Base-by-base conservation (phyloP, 2,113 vertebrate genomes). In the Nyctibius bracteatus region DNA sequence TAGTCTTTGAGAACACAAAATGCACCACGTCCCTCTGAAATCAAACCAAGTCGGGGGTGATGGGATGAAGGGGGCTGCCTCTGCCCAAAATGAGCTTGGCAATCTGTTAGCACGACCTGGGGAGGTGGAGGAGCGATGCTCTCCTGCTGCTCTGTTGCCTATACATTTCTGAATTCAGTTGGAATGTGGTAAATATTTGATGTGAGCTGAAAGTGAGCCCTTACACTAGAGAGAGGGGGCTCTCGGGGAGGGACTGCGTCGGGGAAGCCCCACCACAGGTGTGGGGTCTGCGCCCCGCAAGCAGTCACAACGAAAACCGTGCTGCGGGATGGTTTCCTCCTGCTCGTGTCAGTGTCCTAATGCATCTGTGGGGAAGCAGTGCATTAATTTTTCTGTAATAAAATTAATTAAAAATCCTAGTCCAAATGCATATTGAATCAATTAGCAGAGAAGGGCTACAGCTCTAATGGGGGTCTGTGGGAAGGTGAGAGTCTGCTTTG, bases 391-490 rank as follows among this genome's bases (percentile, higher is more conserved):
- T 97, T 93, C 72, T 93, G 35, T 86, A 94, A 96, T 95, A 96
- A 95, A 96, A 88, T 93, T 93, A 97, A 94, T 97, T 97, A 87
- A 95, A 97, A 94, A 88, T 86, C 91, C 58, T 88, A 70, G 39
- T 81, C 81, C 37, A 65, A 91, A 71, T 90, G 41, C 28, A 2
- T 65, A 59, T 63, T 83, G 75, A 90, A 80, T 95, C 95, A 95
- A 95, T 92, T 79, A 88, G 63, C 65, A 92, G 75, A 0, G 3
- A 88, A 71, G 0, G 19, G 41, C 61, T 68, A 63, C 65, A 71
- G 72, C 67, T 73, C 63, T 65, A 86, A 46, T 16, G 1, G 66
- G 67, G 77, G 67, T 77, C 74, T 44, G 19, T 4, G 11, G 89
- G 89, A 90, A 84, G 74, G 74, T 68, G 51, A 54, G 62, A 86